Conservation (phyloP, 2,888 invertebrate genomes). For the Deroplatys truncata region DNA sequence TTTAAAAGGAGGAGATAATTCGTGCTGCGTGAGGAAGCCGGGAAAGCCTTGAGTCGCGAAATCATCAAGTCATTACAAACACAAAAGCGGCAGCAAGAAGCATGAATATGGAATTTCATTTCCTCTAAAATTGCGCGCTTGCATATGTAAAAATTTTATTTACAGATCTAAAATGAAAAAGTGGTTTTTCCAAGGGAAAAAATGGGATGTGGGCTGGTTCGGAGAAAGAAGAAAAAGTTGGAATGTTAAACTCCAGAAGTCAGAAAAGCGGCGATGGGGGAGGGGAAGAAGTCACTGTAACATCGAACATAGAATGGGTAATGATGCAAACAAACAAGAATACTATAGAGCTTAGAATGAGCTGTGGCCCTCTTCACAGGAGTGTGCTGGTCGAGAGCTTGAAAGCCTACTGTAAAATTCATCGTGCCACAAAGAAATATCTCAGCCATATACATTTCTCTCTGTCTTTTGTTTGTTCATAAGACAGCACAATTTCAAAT, state of each 20-base stretch:
- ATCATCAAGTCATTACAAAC: neutral
- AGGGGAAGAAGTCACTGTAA: neutral
- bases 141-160: conserved; percentile 13
- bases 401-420: conserved; percentile 23
- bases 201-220: neutral
- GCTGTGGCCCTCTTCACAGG: neutral
- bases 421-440: conserved; percentile 9
- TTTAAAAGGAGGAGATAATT: neutral
- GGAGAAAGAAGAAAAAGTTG: neutral
- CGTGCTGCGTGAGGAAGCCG: neutral
- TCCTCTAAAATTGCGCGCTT: neutral
- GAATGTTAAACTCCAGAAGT: neutral
- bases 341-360: neutral
- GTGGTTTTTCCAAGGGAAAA: neutral
- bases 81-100: neutral
- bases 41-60: neutral
- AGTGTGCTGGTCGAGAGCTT: neutral
- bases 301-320: conserved; percentile 14
- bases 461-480: neutral
- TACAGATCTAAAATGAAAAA: neutral
- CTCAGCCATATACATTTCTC: neutral
- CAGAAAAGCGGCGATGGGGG: neutral
- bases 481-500: neutral
- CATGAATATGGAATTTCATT: neutral
- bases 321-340: conserved; percentile 19